Conservation (phyloP, 2,113 vertebrate genomes). For the Leptocoma aspasia region DNA sequence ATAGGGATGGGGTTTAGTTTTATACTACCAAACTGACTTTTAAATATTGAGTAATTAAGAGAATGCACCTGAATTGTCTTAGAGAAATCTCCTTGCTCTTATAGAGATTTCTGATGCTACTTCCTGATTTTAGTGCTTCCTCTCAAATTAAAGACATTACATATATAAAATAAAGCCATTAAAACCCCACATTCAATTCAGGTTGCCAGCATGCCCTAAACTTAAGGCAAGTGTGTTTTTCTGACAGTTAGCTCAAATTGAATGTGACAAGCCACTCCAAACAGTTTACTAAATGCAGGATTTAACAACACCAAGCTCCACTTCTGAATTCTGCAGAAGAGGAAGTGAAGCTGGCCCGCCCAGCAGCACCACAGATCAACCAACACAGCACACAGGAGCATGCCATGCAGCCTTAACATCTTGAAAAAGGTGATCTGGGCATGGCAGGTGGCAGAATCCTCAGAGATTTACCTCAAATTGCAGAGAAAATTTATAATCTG, state of each 20-base stretch:
- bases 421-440: background rate
- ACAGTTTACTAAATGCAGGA: background rate
- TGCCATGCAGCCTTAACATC: accelerated
- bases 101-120: background rate
- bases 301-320: background rate
- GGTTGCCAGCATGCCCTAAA: background rate
- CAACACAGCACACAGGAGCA: background rate
- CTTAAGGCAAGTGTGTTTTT: background rate
- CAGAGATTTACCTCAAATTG: conserved; percentile 90
- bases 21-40: background rate
- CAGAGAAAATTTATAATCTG: conserved; percentile 96
- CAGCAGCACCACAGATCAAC: background rate
- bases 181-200: background rate
- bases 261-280: background rate
- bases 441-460: background rate
- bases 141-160: background rate
- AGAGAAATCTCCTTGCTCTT: background rate
- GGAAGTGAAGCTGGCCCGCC: background rate
- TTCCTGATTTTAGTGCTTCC: background rate
- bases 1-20: background rate
- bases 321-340: background rate
- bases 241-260: background rate
- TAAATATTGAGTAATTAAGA: background rate
- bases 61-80: background rate
- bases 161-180: background rate